These are phyloP conservation scores for Nothobranchius kuhntae DNA, from an alignment of 2,113 vertebrate species.

Conservation along the genomic window DNA sequence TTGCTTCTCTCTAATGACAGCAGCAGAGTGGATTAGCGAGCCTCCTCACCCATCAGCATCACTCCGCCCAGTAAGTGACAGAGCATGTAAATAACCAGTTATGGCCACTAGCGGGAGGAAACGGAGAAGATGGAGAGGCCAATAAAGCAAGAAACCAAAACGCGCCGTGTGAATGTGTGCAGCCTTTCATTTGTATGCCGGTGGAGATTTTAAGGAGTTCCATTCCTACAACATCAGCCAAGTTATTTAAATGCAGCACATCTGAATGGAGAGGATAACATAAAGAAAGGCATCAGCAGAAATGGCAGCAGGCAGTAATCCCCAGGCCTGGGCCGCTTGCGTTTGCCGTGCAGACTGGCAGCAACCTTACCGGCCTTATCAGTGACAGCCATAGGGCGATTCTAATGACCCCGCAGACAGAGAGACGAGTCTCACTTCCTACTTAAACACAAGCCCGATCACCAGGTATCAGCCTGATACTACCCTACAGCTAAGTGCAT, in stretches of 20 bases:
- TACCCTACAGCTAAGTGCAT: not conserved
- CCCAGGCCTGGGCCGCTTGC: slow-evolving; percentile 73
- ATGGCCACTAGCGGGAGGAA: slow-evolving; percentile 51
- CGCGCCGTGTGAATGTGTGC: slow-evolving; percentile 9
- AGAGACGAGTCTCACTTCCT: slow-evolving; percentile 68
- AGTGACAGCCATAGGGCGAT: slow-evolving; percentile 73
- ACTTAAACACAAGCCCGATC: slow-evolving; percentile 53
- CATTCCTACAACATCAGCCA: slow-evolving; percentile 75
- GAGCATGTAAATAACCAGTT: slow-evolving; percentile 73
- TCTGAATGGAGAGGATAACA: slow-evolving; percentile 78
- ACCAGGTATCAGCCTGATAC: slow-evolving; percentile 34
- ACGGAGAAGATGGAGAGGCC: slow-evolving; percentile 14
- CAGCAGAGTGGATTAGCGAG: slow-evolving; percentile 74
- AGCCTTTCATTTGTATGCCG: slow-evolving; percentile 66
- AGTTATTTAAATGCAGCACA: slow-evolving; percentile 77
- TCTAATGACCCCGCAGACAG: slow-evolving; percentile 74
- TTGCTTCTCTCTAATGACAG: slow-evolving; percentile 77
- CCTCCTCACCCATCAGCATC: slow-evolving; percentile 72
- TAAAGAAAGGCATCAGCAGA: slow-evolving; percentile 82
- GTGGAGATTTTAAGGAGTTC: slow-evolving; percentile 61
- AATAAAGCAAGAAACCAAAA: slow-evolving; percentile 14
- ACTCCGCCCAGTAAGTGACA: slow-evolving; percentile 68
- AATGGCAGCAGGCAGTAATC: slow-evolving; percentile 82
- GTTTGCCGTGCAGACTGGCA: slow-evolving; percentile 71
- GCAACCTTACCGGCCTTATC: slow-evolving; percentile 72